phyloP scores from a whole-genome alignment of 1,140 invertebrate genomes.

The Trachymyrmex septentrionalis region DNA sequence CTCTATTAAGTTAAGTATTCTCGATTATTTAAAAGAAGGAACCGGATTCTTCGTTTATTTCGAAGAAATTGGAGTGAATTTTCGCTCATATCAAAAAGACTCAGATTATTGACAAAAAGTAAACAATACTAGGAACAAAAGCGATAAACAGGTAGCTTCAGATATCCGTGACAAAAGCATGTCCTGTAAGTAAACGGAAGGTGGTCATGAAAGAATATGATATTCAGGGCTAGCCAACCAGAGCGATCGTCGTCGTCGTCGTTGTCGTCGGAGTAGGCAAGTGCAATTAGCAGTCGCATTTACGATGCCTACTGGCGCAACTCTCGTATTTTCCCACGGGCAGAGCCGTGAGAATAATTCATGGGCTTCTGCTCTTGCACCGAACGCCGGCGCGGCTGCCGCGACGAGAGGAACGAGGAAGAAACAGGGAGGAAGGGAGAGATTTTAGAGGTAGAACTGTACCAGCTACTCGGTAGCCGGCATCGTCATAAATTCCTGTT shows the following conservation, averaged over 20 bases:
- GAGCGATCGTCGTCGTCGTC: constrained; percentile 55
- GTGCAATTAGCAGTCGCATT: constrained; percentile 84
- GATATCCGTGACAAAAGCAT: not conserved
- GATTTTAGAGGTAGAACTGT: constrained; percentile 58
- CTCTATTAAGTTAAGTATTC: too few relatives aligned
- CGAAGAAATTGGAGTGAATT: too few relatives aligned
- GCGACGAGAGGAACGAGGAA: constrained; percentile 47
- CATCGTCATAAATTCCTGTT: constrained; percentile 74
- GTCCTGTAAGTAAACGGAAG: constrained; percentile 24
- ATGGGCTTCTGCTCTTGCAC: constrained; percentile 77
- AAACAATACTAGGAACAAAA: not conserved
- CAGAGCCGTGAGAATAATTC: constrained; percentile 85
- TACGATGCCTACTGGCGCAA: constrained; percentile 83
- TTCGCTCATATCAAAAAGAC: too few relatives aligned
- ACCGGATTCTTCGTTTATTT: too few relatives aligned
- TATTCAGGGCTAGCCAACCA: constrained; percentile 62
- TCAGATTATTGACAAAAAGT: too few relatives aligned
- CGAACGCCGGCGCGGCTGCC: constrained; percentile 57
- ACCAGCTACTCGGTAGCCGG: constrained; percentile 48
- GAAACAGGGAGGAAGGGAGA: not conserved
- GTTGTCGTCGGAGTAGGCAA: constrained; percentile 64
- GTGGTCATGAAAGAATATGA: constrained; percentile 60
- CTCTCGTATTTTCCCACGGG: constrained; percentile 85
- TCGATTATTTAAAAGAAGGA: too few relatives aligned
- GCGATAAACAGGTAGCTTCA: not conserved